A percentile compares a stretch with the other conserved stretches of the same genome.
Evolutionary conservation across 2,797 vertebrate species (phyloP).

Genomic region (Orestias chungarensis): DNA sequence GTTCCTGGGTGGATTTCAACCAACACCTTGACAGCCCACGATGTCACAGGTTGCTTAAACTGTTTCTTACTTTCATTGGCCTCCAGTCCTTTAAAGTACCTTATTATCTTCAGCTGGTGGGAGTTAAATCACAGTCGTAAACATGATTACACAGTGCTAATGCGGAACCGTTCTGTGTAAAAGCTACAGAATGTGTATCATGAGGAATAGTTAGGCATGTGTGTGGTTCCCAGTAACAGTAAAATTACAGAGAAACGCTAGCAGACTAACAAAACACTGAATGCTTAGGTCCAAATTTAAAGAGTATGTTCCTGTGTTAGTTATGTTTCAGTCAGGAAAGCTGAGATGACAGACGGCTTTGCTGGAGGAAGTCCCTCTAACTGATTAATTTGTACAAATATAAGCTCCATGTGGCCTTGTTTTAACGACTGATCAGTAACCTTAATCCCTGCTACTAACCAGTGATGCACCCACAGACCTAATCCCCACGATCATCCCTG

Average conservation of each 20-base stretch:
- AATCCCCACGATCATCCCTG: conserved; percentile 5
- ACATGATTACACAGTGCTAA: conserved; percentile 55
- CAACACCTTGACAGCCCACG: background rate
- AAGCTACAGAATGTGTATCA: conserved; percentile 37
- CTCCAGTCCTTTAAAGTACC: conserved; percentile 18
- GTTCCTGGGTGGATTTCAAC: conserved; percentile 7
- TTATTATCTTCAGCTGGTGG: conserved; percentile 12
- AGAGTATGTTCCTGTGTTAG: background rate
- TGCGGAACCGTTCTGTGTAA: conserved; percentile 22
- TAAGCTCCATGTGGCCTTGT: conserved; percentile 55
- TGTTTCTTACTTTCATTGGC: conserved; percentile 1
- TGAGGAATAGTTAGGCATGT: conserved; percentile 41
- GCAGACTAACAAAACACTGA: background rate
- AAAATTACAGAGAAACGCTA: conserved; percentile 26
- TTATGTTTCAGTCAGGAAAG: conserved; percentile 21
- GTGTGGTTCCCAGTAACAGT: conserved; percentile 33
- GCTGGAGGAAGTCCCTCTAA: conserved; percentile 29
- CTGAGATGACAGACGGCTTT: conserved; percentile 32
- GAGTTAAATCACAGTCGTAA: conserved; percentile 34
- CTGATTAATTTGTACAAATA: conserved; percentile 52
- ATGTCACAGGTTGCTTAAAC: background rate
- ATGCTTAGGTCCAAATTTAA: conserved; percentile 25
- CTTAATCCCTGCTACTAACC: conserved; percentile 43
- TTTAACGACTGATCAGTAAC: conserved; percentile 63
- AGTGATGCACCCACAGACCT: conserved; percentile 30